phyloP scores from a whole-genome alignment of 2,113 vertebrate species.

The Aepyceros melampus region DNA sequence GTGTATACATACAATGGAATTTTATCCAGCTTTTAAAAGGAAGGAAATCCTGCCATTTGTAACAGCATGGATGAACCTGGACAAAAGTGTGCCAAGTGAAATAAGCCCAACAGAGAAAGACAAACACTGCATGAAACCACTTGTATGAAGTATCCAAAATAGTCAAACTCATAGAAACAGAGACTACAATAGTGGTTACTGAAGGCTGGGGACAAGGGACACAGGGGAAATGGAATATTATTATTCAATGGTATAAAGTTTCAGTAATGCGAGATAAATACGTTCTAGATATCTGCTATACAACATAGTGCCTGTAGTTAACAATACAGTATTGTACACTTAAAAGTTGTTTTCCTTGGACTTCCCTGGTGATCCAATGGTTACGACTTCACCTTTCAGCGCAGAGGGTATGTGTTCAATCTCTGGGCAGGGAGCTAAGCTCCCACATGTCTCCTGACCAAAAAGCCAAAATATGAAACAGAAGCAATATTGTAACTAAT shows the following conservation, averaged over 20 bases:
- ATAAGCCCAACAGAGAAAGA: not conserved
- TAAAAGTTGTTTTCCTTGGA: not conserved
- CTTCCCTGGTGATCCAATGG: not conserved
- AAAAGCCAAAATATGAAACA: not conserved
- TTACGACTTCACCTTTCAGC: not conserved
- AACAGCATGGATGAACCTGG: not conserved
- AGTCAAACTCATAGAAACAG: not conserved
- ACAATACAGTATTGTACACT: not conserved
- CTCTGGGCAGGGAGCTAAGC: not conserved
- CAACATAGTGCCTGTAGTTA: not conserved
- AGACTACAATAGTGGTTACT: not conserved
- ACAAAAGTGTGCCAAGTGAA: not conserved
- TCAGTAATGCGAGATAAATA: not conserved
- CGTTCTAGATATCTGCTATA: not conserved
- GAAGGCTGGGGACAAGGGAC: not conserved
- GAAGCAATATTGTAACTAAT: not conserved
- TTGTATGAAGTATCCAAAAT: not conserved
- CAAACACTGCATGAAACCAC: not conserved
- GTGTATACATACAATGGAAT: not conserved
- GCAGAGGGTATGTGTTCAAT: not conserved
- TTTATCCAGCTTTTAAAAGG: not conserved
- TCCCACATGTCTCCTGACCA: not conserved
- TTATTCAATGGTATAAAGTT: not conserved
- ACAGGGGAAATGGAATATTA: not conserved
- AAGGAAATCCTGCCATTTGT: not conserved